phyloP scores from a whole-genome alignment of 1,140 invertebrate species.

The Drosophila ogumai region DNA sequence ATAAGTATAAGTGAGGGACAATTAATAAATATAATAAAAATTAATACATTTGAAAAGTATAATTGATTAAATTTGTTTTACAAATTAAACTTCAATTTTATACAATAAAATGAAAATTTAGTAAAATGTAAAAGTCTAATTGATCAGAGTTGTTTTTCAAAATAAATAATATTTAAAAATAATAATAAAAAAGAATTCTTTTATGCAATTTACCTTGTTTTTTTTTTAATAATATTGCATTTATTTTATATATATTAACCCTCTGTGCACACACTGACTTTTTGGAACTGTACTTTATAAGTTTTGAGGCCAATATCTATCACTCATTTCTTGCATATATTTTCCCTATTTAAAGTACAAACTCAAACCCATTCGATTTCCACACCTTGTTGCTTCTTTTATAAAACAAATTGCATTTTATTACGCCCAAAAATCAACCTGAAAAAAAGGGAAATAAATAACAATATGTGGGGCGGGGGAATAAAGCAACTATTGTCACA shows the following conservation, averaged over 20 bases:
- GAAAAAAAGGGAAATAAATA: slow-evolving; percentile 10
- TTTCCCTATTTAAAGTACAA: neutral
- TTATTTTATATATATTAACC: neutral
- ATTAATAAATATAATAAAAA: neutral
- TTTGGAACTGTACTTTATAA: neutral
- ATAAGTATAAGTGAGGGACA: neutral
- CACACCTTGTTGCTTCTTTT: slow-evolving; percentile 28
- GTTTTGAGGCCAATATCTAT: neutral
- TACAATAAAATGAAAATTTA: no score
- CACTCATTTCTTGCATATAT: neutral
- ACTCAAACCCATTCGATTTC: neutral
- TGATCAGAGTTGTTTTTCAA: no score
- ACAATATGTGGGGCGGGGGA: slow-evolving; percentile 9
- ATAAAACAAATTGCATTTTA: slow-evolving; percentile 74
- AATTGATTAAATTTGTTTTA: neutral
- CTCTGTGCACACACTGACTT: neutral
- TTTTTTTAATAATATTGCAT: neutral
- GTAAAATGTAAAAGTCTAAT: no score
- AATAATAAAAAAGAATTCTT: neutral
- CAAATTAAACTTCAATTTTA: neutral
- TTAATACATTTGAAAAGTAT: neutral
- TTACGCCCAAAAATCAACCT: slow-evolving; percentile 24
- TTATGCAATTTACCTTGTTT: neutral
- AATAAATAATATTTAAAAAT: no score
- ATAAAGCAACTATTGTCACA: slow-evolving; percentile 77